Base-by-base conservation (phyloP, 2,888 invertebrate species). In the Spialia ferax region DNA sequence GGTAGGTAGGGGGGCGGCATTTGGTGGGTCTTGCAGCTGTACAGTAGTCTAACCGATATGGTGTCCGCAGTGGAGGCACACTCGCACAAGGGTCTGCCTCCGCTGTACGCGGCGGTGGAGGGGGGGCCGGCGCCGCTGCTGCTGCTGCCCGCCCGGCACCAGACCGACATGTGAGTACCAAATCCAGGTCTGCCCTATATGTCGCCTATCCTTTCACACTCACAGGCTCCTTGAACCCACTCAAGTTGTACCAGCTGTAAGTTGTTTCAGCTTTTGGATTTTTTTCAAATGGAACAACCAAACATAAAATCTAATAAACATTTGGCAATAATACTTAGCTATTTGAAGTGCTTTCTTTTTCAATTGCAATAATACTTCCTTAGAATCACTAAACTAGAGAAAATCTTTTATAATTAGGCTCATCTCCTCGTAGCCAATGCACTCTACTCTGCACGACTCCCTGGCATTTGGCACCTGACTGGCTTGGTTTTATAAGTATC, bases 81-180 rank as follows among this genome's bases (percentile, higher is more conserved):
- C 75, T 79, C 88, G 80, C 88, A 86, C 88, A 85, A 84, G 88
- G 91, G 84, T 87, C 89, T 91, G 86, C 91, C 91, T 81, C 88
- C 91, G 86, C 89, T 90, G 86, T 91, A 85, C 88, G 90, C 91
- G 80, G 88, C 89, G 76, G 86, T 89, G 82, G 90, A 89, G 86
- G 80, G 80, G 73, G 78, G 77, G 76, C 79, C 74, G 75, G 73
- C 74, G 73, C 80, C 79, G 76, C 82, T 83, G 78, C 84, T 85
- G 84, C 85, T 85, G 82, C 84, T 79, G 75, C 81, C 83, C 73
- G 78, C 87, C 71, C 74, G 86, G 69, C 83, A 79, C 69, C 83
- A 79, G 63, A 48, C 71, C 71, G 75, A 85, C 71, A 78, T 83
- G 90, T 90, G 88, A 90, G 90, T 90, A 86, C 7, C 50, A 20